Base-by-base conservation (phyloP, 2,888 invertebrate genomes). In the Dicranocentrus wangi region DNA sequence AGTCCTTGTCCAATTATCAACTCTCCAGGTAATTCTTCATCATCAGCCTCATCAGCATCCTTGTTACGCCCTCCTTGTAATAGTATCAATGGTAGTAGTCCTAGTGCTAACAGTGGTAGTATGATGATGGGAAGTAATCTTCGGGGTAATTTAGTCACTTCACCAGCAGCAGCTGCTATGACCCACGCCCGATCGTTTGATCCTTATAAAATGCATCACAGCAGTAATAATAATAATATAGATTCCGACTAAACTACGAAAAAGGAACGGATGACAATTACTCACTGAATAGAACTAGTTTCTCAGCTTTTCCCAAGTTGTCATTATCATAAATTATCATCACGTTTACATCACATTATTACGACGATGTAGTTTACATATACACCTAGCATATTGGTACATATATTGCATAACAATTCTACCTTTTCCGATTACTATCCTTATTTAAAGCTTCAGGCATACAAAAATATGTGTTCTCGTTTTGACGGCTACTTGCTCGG, bases 101-200 rank as follows among this genome's bases (percentile, higher is more conserved):
- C 65, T 28, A 75, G 66, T 66, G 75, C 75, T 66, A 75, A 75
- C 43, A 71, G 28, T 25, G 23, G 53, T 65, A 19, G 60, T 51
- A 28, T 71, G 32, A 23, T 71, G 8, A 39, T 71, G 47, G 71
- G 28, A 51, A 73, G 17, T 51, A 75, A 75, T 66, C 66, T 75
- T 58, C 39, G 75, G 75, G 58, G 55, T 75, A 75, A 66, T 58
- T 75, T 75, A 75, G 75, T 75, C 75, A 66, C 27, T 58, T 66
- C 75, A 42, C 27, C 51, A 53, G 28, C 53, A 21, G 75, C 63
- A 32, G 55, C 71, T 32, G 55, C 70, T 43, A 73, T 82, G 68
- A 77, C 83, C 55, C 71, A 80, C 65, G 60, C 66, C 58, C 81
- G 82, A 69, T 76, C 79, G 39, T 83, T 82, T 83, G 84, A 84